Base-by-base conservation (phyloP, 2,797 vertebrate species). In the Choloepus didactylus region DNA sequence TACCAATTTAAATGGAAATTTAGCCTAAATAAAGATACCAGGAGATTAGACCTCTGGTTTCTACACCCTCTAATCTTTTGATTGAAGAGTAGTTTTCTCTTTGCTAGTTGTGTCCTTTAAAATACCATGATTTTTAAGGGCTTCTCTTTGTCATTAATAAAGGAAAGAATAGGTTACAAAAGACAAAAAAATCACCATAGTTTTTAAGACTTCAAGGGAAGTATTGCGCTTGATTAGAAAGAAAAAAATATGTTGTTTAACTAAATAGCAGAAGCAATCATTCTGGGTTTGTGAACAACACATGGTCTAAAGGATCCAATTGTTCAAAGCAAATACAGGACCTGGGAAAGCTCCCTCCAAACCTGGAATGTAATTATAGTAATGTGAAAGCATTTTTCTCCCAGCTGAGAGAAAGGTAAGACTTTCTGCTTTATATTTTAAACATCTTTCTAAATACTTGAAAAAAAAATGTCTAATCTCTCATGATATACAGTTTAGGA, bases 211-310 rank as follows among this genome's bases (percentile, higher is more conserved):
- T 97, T 97, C 92, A 97, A 97, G 96, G 96, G 84, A 97, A 98
- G 97, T 99, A 98, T 98, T 99, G 98, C 98, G 98, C 98, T 98
- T 98, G 92, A 98, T 98, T 97, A 98, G 94, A 98, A 97, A 97
- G 91, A 95, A 91, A 91, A 82, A 31, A 96, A 83, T 75, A 96
- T 62, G 95, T 89, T 95, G 35, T 56, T 95, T 35, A 98, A 97
- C 84, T 79, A 95, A 94, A 87, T 59, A 96, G 91, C 69, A 88
- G 67, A 97, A 97, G 80, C 83, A 97, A 94, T 35, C 35, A 92
- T 94, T 96, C 77, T 84, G 87, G 38, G 64, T 95, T 94, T 96
- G 96, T 90, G 97, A 97, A 82, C 94, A 98, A 96, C 95, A 96
- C 91, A 92, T 1, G 16, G 97, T 98, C 95, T 97, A 97, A 98